Conservation (phyloP, 2,113 vertebrate genomes). For the Cyanoderma ruficeps region DNA sequence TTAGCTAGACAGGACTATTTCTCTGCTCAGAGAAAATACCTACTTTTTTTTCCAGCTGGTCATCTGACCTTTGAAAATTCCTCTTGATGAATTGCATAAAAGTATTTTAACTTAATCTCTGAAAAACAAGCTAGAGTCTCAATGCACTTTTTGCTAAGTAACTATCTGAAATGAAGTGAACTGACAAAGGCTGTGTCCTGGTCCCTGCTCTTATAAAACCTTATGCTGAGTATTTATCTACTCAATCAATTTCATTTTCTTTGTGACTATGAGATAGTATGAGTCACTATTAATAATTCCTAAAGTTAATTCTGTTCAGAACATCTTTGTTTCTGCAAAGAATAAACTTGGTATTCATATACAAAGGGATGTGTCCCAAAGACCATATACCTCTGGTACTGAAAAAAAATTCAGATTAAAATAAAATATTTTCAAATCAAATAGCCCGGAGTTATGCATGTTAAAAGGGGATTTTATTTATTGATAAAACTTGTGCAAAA, state of each 20-base stretch:
- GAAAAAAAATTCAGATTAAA: background rate
- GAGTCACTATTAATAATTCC: background rate
- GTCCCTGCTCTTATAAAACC: background rate
- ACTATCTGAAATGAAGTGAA: background rate
- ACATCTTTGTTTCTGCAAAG: background rate
- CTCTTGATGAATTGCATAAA: background rate
- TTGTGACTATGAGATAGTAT: background rate
- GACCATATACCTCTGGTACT: background rate
- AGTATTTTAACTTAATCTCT: constrained; percentile 17
- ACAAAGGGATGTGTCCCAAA: background rate
- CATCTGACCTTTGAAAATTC: constrained; percentile 19
- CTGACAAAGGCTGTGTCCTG: background rate
- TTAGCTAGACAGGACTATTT: background rate
- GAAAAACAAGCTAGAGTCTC: background rate
- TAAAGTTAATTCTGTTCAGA: background rate
- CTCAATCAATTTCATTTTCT: background rate
- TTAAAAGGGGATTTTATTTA: background rate
- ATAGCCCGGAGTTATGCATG: background rate
- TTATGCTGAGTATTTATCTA: background rate
- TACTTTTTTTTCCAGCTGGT: background rate
- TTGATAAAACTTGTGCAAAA: background rate
- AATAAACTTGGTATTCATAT: background rate
- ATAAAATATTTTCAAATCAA: background rate
- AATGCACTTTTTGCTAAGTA: background rate
- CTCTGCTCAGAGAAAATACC: background rate